phyloP scores from a whole-genome alignment of 2,888 invertebrate genomes.

The Scrobipalpa costella region DNA sequence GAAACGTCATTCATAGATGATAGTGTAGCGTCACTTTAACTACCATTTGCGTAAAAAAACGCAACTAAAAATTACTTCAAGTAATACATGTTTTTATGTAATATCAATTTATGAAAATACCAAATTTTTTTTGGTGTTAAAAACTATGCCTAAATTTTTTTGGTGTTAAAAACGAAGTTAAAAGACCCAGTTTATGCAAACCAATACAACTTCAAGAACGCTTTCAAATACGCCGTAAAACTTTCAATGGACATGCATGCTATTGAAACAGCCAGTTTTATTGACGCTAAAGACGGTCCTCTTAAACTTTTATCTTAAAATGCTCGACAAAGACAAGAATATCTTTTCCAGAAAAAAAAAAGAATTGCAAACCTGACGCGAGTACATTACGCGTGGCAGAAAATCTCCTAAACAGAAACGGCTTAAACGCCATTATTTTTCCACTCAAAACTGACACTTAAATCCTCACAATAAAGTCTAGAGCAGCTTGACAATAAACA shows the following conservation, averaged over 20 bases:
- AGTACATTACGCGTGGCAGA: conserved; percentile 47
- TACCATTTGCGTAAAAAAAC: too few relatives aligned
- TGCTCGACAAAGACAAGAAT: conserved; percentile 26
- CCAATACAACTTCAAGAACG: background rate
- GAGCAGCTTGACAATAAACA: conserved; percentile 21
- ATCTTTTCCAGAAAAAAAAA: conserved; percentile 30
- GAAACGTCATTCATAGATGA: too few relatives aligned
- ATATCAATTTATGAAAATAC: too few relatives aligned
- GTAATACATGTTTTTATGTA: too few relatives aligned
- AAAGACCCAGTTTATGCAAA: background rate
- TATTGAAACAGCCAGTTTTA: conserved; percentile 23
- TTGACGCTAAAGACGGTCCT: conserved; percentile 21
- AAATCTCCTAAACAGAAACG: conserved; percentile 25
- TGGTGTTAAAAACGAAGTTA: too few relatives aligned
- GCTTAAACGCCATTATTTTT: conserved; percentile 30
- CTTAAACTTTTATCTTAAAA: conserved; percentile 22
- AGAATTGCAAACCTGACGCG: conserved; percentile 40
- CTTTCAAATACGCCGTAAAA: conserved; percentile 11
- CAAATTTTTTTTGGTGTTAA: too few relatives aligned
- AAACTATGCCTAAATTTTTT: too few relatives aligned
- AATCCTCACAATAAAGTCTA: conserved; percentile 24
- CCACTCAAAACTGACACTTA: conserved; percentile 28
- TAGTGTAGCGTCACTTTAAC: too few relatives aligned
- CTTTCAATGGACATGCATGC: conserved; percentile 14
- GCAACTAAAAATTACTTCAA: too few relatives aligned